These are phyloP conservation scores for Tachystola acroxantha DNA, from an alignment of 2,888 invertebrate genomes.

Conservation along the genomic window DNA sequence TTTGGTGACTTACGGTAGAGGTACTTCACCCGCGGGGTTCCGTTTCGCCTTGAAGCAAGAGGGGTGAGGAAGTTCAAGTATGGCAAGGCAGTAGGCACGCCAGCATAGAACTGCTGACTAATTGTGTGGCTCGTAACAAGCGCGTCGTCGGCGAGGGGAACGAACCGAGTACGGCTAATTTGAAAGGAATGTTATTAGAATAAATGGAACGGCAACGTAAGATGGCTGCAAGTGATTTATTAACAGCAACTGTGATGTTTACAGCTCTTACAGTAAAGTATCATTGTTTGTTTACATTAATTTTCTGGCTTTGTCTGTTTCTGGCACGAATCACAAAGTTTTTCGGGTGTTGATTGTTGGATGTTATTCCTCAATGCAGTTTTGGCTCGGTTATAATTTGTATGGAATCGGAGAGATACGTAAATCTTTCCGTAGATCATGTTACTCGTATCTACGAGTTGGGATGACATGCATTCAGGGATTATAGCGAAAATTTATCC, in stretches of 20 bases:
- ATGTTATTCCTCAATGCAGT: no score
- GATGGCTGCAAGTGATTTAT: not conserved
- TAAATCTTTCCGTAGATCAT: no score
- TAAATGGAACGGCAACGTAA: not conserved
- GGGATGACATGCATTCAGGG: no score
- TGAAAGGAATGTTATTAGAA: not conserved
- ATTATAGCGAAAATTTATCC: no score
- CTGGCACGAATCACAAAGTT: no score
- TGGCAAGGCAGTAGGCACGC: not conserved
- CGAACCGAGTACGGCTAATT: not conserved
- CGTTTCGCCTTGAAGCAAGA: not conserved
- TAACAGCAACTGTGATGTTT: not conserved
- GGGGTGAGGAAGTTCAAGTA: not conserved
- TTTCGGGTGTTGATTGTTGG: no score
- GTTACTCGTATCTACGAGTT: no score
- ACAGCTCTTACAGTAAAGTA: no score
- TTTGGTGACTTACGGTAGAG: not conserved
- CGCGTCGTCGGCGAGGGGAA: constrained; percentile 20
- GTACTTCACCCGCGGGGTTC: not conserved
- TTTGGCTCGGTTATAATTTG: no score
- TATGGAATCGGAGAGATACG: no score
- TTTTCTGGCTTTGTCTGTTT: no score
- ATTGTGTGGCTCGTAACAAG: constrained; percentile 39
- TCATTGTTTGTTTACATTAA: no score
- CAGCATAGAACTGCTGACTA: constrained; percentile 20